These are phyloP conservation scores for Apamea monoglypha DNA, from an alignment of 2,888 invertebrate genomes.

Conservation along the genomic window DNA sequence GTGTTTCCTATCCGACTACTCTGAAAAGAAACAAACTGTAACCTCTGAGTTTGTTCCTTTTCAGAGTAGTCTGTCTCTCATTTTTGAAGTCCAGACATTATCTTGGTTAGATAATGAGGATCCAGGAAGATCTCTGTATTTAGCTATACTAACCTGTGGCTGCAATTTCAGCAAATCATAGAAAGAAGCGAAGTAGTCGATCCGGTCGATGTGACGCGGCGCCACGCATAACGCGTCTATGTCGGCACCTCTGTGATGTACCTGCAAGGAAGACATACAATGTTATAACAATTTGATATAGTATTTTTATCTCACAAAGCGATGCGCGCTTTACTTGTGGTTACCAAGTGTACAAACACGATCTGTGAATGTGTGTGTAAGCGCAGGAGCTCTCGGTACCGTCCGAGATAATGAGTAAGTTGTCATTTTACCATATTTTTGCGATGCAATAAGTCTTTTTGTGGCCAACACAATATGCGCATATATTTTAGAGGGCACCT, in stretches of 20 bases:
- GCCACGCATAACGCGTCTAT: slow-evolving; percentile 99
- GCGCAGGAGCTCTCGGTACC: too few species aligned
- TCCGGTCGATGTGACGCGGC: slow-evolving; percentile 97
- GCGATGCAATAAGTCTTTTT: neutral
- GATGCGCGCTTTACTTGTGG: neutral
- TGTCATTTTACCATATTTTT: slow-evolving; percentile 18
- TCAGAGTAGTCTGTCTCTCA: neutral
- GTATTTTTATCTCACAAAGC: neutral
- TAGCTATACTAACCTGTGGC: slow-evolving; percentile 91
- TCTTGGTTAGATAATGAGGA: neutral
- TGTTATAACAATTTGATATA: neutral
- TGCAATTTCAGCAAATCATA: slow-evolving; percentile 97
- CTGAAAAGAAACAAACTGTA: neutral
- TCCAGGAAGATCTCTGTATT: neutral
- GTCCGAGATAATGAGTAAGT: too few species aligned
- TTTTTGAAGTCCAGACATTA: neutral
- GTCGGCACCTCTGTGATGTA: slow-evolving; percentile 99
- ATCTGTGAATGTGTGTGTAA: neutral
- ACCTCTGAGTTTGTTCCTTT: too few species aligned
- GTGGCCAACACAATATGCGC: slow-evolving; percentile 1
- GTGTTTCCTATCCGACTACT: neutral
- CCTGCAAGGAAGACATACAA: slow-evolving; percentile 79
- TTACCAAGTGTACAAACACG: neutral
- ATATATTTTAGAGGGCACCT: slow-evolving; percentile 19
- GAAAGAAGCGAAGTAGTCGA: slow-evolving; percentile 99